phyloP scores from a whole-genome alignment of 2,113 vertebrate species.

The Clarias gariepinus region DNA sequence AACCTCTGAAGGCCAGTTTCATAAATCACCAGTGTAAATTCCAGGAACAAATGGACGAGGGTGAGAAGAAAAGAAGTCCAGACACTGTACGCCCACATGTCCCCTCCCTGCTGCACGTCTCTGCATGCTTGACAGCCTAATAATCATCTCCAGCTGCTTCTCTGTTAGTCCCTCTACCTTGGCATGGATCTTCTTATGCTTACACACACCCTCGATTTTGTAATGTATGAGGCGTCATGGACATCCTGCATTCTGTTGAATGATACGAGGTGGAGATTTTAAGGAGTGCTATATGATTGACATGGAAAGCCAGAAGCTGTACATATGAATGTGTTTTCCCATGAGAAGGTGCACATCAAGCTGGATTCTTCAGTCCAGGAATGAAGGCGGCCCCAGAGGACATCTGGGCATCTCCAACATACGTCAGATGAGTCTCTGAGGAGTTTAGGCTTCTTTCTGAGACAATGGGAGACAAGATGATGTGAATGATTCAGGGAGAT shows the following conservation, averaged over 20 bases:
- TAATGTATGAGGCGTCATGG: conserved; percentile 43
- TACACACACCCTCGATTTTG: conserved; percentile 10
- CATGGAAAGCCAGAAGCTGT: conserved; percentile 54
- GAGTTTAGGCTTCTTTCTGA: conserved; percentile 32
- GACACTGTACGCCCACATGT: conserved; percentile 32
- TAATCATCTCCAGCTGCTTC: conserved; percentile 59
- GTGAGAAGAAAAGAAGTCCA: conserved; percentile 56
- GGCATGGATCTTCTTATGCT: conserved; percentile 36
- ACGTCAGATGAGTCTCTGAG: conserved; percentile 63
- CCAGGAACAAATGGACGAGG: conserved; percentile 55
- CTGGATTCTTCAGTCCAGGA: conserved; percentile 22
- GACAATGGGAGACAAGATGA: conserved; percentile 26
- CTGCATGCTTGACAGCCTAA: conserved; percentile 48
- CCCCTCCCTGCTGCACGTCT: conserved; percentile 26
- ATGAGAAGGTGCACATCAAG: conserved; percentile 27
- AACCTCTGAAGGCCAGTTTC: conserved; percentile 38
- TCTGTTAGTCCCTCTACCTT: conserved; percentile 27
- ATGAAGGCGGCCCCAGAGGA: conserved; percentile 48
- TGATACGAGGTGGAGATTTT: conserved; percentile 38
- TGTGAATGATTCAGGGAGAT: conserved; percentile 36
- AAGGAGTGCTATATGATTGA: conserved; percentile 56
- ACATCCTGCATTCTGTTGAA: conserved; percentile 51
- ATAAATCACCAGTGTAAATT: conserved; percentile 59
- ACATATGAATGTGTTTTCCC: conserved; percentile 56
- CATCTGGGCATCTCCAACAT: conserved; percentile 65